phyloP scores from a whole-genome alignment of 1,140 invertebrate genomes.

The Aporrectodea caliginosa region DNA sequence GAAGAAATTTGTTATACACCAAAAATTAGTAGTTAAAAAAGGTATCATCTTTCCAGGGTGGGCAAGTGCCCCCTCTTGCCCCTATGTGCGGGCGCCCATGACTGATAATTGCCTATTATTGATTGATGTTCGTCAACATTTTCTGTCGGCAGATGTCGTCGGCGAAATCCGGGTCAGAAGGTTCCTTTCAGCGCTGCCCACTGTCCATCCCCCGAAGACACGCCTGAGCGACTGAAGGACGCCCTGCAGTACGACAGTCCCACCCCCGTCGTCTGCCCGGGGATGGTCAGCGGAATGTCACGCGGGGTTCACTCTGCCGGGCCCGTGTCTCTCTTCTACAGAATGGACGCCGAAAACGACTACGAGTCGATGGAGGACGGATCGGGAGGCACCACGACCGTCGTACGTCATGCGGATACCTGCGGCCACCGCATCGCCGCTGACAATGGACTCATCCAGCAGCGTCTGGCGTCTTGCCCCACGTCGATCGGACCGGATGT shows the following conservation, averaged over 20 bases:
- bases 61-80: too few relatives aligned
- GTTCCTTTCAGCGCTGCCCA: too few relatives aligned
- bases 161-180: too few relatives aligned
- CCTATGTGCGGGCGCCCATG: too few relatives aligned
- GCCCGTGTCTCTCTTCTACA: not conserved
- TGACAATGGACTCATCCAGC: not conserved
- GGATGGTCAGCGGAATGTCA: not conserved
- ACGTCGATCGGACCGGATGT: not conserved
- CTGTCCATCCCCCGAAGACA: too few relatives aligned
- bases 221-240: not conserved
- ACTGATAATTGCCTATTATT: too few relatives aligned
- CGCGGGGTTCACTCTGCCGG: not conserved
- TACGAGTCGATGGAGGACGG: not conserved
- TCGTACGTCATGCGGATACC: too few relatives aligned
- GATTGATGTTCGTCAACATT: too few relatives aligned
- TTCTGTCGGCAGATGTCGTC: not conserved
- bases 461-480: not conserved
- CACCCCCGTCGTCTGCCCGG: not conserved
- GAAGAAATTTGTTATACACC: too few relatives aligned
- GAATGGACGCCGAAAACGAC: not conserved
- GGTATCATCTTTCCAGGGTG: too few relatives aligned
- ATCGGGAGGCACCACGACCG: not conserved
- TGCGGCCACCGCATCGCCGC: not conserved
- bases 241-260: not conserved
- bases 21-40: too few relatives aligned